phyloP scores from a whole-genome alignment of 2,797 vertebrate species.

The Enoplosus armatus region DNA sequence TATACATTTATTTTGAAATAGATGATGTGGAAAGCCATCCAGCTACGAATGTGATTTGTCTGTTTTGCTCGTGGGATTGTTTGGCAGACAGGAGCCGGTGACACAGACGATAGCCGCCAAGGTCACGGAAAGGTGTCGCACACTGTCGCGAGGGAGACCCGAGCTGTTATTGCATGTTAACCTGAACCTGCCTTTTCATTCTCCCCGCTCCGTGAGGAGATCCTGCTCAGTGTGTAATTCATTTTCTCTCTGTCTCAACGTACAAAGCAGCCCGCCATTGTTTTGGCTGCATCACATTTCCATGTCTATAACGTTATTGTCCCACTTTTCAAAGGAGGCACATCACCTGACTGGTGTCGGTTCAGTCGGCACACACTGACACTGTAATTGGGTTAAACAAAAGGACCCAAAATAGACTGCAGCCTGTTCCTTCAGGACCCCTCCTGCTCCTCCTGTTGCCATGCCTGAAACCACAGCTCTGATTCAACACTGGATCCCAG shows the following conservation, averaged over 20 bases:
- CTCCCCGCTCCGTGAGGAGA: neutral
- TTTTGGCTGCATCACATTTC: slow-evolving; percentile 50
- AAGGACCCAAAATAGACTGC: slow-evolving; percentile 75
- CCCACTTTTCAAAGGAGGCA: slow-evolving; percentile 66
- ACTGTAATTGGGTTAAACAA: slow-evolving; percentile 81
- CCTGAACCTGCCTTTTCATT: slow-evolving; percentile 33
- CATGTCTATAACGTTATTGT: slow-evolving; percentile 45
- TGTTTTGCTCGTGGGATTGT: slow-evolving; percentile 44
- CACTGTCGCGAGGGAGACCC: slow-evolving; percentile 17
- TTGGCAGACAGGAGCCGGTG: slow-evolving; percentile 43
- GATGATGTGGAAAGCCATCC: slow-evolving; percentile 41
- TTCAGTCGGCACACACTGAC: slow-evolving; percentile 49
- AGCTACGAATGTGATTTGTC: slow-evolving; percentile 46
- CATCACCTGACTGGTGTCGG: slow-evolving; percentile 59
- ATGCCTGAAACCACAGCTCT: slow-evolving; percentile 57
- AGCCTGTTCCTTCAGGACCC: slow-evolving; percentile 53
- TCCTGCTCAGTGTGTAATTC: slow-evolving; percentile 18
- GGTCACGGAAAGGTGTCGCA: slow-evolving; percentile 41
- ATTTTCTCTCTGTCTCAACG: slow-evolving; percentile 28
- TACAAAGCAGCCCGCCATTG: slow-evolving; percentile 26
- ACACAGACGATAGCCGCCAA: slow-evolving; percentile 37
- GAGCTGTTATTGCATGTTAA: slow-evolving; percentile 42
- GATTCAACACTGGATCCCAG: slow-evolving; percentile 60
- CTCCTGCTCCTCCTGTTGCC: slow-evolving; percentile 49
- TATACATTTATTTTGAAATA: slow-evolving; percentile 47